These are phyloP conservation scores for Molanna angustata DNA, from an alignment of 2,888 invertebrate genomes.

Conservation along the genomic window DNA sequence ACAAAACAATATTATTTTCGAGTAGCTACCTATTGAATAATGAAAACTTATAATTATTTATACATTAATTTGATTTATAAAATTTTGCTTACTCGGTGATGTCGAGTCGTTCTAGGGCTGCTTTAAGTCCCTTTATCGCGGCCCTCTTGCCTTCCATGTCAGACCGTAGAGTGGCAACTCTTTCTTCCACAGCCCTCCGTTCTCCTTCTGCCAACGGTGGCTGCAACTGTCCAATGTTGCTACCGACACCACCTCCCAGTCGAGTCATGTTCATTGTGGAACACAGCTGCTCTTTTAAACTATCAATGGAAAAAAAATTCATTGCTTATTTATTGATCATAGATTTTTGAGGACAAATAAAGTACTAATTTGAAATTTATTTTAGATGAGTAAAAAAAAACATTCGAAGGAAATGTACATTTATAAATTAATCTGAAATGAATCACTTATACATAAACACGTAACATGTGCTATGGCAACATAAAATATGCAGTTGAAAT, in stretches of 20 bases:
- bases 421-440: too few relatives aligned
- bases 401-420: too few relatives aligned
- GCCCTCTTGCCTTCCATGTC: conserved; percentile 77
- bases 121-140: conserved; percentile 77
- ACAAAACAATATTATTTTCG: too few relatives aligned
- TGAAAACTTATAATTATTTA: too few relatives aligned
- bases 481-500: too few relatives aligned
- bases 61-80: neutral
- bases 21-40: too few relatives aligned
- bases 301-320: conserved; percentile 34
- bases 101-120: conserved; percentile 77
- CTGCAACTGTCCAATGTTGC: conserved; percentile 37
- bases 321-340: too few relatives aligned
- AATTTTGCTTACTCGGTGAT: conserved; percentile 75
- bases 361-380: too few relatives aligned
- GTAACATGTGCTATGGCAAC: too few relatives aligned
- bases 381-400: too few relatives aligned
- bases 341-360: too few relatives aligned
- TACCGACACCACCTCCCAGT: conserved; percentile 35
- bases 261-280: conserved; percentile 54
- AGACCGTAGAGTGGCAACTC: conserved; percentile 50
- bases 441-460: too few relatives aligned
- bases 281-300: conserved; percentile 65
- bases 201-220: conserved; percentile 54
- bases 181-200: conserved; percentile 55